Evolutionary conservation across 2,888 invertebrate genomes (phyloP).

Genomic region (Dione juno): DNA sequence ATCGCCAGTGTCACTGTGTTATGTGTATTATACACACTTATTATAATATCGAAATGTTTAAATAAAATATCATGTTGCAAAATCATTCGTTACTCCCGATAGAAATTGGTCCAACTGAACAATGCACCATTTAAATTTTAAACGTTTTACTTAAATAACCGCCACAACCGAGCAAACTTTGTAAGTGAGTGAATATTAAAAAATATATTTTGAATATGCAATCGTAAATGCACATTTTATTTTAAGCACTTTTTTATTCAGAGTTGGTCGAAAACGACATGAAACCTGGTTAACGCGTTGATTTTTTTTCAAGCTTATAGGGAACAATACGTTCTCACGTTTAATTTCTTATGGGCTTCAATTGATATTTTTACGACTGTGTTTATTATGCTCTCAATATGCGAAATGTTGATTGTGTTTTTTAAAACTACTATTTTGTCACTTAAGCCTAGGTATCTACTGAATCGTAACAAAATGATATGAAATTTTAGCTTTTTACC

Average conservation of each 20-base stretch:
- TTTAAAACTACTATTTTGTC: constrained; percentile 56
- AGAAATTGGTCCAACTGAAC: constrained; percentile 15
- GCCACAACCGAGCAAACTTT: constrained; percentile 15
- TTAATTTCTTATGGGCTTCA: constrained; percentile 81
- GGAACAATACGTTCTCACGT: constrained; percentile 84
- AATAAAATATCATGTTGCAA: constrained; percentile 16
- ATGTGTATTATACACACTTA: neutral
- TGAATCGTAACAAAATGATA: too few relatives aligned
- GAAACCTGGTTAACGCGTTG: constrained; percentile 78
- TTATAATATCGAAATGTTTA: neutral
- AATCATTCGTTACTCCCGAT: constrained; percentile 15
- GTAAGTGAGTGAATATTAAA: constrained; percentile 14
- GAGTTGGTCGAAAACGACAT: constrained; percentile 81
- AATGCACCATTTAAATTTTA: constrained; percentile 27
- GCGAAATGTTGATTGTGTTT: constrained; percentile 70
- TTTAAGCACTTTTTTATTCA: constrained; percentile 77
- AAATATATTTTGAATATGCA: constrained; percentile 24
- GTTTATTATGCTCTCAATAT: constrained; percentile 80
- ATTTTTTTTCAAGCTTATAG: constrained; percentile 76
- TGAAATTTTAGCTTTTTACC: too few relatives aligned
- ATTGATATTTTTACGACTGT: constrained; percentile 82
- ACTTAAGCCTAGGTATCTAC: constrained; percentile 18
- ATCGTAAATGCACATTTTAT: constrained; percentile 60
- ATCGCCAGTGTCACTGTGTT: neutral
- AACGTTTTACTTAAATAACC: constrained; percentile 16